A percentile compares a stretch with the other conserved stretches of the same genome.
phyloP scores from a whole-genome alignment of 2,113 vertebrate genomes.

The Platysternon megacephalum region DNA sequence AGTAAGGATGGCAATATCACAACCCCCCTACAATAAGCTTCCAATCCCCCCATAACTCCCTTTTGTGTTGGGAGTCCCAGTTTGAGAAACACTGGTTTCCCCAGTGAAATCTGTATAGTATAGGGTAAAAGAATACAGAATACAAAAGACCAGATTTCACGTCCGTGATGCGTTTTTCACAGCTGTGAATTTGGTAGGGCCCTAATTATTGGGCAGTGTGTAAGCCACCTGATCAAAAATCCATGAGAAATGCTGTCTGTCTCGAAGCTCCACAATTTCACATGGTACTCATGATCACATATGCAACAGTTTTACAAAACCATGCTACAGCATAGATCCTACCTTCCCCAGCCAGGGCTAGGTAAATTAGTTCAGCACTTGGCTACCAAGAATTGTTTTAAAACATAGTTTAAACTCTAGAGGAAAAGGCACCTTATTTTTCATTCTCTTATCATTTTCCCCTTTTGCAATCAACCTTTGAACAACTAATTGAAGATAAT shows the following conservation, averaged over 20 bases:
- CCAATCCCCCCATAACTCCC: too few relatives aligned
- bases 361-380: not conserved
- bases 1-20: too few relatives aligned
- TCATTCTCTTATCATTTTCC: not conserved
- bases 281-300: not conserved
- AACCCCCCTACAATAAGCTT: too few relatives aligned
- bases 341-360: not conserved
- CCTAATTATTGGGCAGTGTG: not conserved
- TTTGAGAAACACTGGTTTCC: too few relatives aligned
- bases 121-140: too few relatives aligned
- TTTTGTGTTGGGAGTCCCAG: too few relatives aligned
- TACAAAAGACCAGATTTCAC: too few relatives aligned
- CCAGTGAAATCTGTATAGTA: too few relatives aligned
- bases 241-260: not conserved
- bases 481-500: not conserved
- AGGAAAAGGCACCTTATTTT: not conserved
- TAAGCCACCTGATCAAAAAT: not conserved
- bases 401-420: not conserved
- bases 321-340: not conserved
- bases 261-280: not conserved
- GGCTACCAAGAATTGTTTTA: not conserved
- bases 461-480: not conserved
- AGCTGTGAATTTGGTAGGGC: too few relatives aligned
- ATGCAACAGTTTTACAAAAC: not conserved
- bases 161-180: too few relatives aligned